Evolutionary conservation across 2,888 invertebrate genomes (phyloP).

Genomic region (Chironomus riparius): DNA sequence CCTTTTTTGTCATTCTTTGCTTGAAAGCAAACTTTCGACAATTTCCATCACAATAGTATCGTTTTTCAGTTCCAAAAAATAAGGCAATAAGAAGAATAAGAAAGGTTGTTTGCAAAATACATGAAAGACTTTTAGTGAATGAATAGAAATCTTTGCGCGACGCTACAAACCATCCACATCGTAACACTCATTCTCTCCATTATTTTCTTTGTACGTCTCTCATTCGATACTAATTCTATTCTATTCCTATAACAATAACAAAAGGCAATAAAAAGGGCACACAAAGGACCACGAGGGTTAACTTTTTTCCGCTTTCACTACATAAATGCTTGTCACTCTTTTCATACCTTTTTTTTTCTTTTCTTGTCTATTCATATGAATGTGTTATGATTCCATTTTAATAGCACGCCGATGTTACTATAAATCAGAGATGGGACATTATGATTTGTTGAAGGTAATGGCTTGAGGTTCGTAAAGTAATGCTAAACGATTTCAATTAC

Average conservation of each 20-base stretch:
- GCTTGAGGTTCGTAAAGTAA: no score
- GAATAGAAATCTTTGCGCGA: background rate
- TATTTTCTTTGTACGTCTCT: background rate
- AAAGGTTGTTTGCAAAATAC: background rate
- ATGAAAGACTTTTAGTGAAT: background rate
- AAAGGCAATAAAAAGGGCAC: conserved; percentile 21
- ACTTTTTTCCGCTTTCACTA: background rate
- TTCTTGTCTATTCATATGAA: background rate
- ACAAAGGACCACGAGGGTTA: conserved; percentile 17
- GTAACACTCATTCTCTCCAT: background rate
- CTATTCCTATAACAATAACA: background rate
- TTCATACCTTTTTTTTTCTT: background rate
- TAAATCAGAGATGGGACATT: no score
- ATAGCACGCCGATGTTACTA: conserved; percentile 4
- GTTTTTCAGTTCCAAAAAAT: background rate
- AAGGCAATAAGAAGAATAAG: background rate
- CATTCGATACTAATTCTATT: background rate
- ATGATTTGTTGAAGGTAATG: no score
- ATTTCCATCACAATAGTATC: background rate
- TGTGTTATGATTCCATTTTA: conserved; percentile 16
- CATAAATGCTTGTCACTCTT: conserved; percentile 1
- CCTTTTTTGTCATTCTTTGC: background rate
- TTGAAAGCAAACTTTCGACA: background rate
- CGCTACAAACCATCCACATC: background rate
- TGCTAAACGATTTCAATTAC: no score